These are phyloP conservation scores for Phyllostomus discolor DNA, from an alignment of 2,113 vertebrate species.

Conservation along the genomic window DNA sequence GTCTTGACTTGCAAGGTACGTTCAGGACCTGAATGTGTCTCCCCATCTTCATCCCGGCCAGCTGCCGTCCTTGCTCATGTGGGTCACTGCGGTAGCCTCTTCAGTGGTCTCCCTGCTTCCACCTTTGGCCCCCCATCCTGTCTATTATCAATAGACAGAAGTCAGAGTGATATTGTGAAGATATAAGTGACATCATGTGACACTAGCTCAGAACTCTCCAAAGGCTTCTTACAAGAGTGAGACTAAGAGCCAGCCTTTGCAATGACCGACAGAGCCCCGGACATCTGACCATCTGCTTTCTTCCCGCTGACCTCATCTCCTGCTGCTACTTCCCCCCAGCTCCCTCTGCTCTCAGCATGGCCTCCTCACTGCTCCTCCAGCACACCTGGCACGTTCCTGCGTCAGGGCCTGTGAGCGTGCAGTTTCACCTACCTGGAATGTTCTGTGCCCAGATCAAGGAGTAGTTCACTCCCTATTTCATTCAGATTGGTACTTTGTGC, in stretches of 20 bases:
- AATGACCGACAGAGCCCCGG: neutral
- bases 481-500: neutral
- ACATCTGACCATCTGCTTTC: neutral
- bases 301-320: neutral
- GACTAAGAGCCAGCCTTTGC: neutral
- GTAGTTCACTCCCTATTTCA: neutral
- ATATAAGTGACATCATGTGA: neutral
- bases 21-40: neutral
- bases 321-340: accelerated
- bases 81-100: neutral
- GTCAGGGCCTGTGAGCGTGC: accelerated
- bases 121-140: neutral
- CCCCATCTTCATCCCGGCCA: neutral
- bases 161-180: neutral
- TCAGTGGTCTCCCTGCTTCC: neutral
- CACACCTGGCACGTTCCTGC: accelerated
- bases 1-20: neutral
- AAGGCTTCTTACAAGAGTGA: neutral
- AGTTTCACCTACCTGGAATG: neutral
- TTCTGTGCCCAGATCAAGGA: neutral
- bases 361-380: neutral
- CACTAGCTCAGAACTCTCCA: neutral
- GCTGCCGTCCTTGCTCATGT: no score
- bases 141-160: neutral
- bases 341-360: neutral